phyloP scores from a whole-genome alignment of 2,797 vertebrate genomes.

The Chelmon rostratus region DNA sequence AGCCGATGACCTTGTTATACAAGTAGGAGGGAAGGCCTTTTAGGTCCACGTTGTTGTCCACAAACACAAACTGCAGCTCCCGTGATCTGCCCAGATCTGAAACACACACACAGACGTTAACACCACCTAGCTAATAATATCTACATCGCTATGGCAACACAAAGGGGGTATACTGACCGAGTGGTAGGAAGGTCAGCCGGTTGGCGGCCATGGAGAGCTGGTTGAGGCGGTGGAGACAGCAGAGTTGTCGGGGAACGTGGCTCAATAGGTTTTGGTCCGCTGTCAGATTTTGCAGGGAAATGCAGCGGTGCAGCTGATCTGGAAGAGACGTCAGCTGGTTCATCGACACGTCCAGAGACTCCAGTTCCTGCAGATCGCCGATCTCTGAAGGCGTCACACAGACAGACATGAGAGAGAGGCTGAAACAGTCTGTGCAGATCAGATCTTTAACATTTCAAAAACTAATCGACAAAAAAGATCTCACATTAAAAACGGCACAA shows the following conservation, averaged over 20 bases:
- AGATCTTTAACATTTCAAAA: not conserved
- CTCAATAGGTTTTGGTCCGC: constrained; percentile 93
- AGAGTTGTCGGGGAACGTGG: constrained; percentile 93
- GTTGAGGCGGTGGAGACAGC: constrained; percentile 94
- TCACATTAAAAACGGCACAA: not conserved
- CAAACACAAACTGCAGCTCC: constrained; percentile 96
- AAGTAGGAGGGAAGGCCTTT: constrained; percentile 95
- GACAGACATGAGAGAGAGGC: constrained; percentile 18
- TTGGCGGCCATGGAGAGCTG: constrained; percentile 98
- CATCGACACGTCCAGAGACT: constrained; percentile 95
- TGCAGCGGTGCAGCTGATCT: constrained; percentile 92
- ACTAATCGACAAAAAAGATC: not conserved
- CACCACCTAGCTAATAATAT: not conserved
- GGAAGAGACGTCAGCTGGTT: constrained; percentile 93
- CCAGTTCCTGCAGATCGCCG: constrained; percentile 93
- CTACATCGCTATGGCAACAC: not conserved
- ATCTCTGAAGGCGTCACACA: constrained; percentile 87
- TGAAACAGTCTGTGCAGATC: not conserved
- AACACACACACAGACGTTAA: constrained; percentile 44
- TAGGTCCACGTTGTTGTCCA: constrained; percentile 95
- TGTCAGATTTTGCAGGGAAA: constrained; percentile 94
- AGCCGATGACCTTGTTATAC: constrained; percentile 98
- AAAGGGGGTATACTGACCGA: constrained; percentile 86
- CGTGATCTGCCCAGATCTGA: constrained; percentile 95
- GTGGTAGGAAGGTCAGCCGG: constrained; percentile 91